phyloP scores from a whole-genome alignment of 2,113 vertebrate genomes.

The Vombatus ursinus region DNA sequence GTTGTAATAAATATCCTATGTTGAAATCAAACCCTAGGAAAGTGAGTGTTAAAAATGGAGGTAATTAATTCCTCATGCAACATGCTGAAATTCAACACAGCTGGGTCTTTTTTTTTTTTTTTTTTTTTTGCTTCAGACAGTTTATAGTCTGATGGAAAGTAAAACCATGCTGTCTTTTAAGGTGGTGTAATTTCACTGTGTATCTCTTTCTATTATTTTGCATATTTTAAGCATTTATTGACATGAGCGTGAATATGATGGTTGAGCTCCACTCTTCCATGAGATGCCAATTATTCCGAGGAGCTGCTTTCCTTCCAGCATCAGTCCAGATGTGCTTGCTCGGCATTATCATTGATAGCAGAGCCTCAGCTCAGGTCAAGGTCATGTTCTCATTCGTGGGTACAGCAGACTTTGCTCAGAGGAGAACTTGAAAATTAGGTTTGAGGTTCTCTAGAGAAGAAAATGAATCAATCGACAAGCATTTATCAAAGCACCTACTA shows the following conservation, averaged over 20 bases:
- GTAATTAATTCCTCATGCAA: conserved; percentile 73
- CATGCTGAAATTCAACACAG: conserved; percentile 66
- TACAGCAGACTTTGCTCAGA: neutral
- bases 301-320: neutral
- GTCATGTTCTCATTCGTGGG: neutral
- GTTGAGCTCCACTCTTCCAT: conserved; percentile 33
- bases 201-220: conserved; percentile 64
- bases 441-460: neutral
- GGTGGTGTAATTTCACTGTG: conserved; percentile 36
- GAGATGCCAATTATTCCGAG: conserved; percentile 42
- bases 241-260: conserved; percentile 44
- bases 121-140: conserved; percentile 42
- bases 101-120: conserved; percentile 13
- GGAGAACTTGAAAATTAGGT: neutral
- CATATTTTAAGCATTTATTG: conserved; percentile 60
- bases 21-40: conserved; percentile 63
- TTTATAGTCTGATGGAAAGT: conserved; percentile 65
- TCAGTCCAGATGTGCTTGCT: neutral
- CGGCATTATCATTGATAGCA: conserved; percentile 34
- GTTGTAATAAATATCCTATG: conserved; percentile 46
- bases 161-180: conserved; percentile 52
- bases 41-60: conserved; percentile 61
- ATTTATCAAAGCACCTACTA: neutral
- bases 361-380: conserved; percentile 13
- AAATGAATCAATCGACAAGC: neutral